Conservation (phyloP, 64 coral and sea anemone genomes). For the Porites australiensis region DNA sequence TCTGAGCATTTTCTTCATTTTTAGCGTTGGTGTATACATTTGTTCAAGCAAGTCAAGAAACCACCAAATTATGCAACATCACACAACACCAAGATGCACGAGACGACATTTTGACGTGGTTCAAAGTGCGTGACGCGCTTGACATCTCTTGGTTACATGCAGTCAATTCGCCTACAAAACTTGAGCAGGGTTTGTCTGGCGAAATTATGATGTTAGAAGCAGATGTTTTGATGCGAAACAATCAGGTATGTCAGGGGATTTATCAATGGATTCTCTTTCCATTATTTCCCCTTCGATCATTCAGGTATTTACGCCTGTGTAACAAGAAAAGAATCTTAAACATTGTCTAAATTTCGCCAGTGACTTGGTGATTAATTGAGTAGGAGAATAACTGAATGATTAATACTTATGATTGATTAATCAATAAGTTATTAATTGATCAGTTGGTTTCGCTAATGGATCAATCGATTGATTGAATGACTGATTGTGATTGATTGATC, state of each 20-base stretch:
- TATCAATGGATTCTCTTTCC: neutral
- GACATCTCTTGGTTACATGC: conserved; percentile 82
- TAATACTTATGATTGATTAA: no score
- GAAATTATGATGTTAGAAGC: conserved; percentile 81
- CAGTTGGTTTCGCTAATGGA: no score
- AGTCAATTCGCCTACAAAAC: conserved; percentile 52
- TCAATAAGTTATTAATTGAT: no score
- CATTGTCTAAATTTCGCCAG: no score
- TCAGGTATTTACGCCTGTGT: no score
- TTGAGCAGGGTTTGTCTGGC: conserved; percentile 52
- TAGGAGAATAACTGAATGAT: no score
- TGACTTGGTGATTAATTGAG: no score
- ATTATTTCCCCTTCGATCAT: no score
- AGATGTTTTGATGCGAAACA: conserved; percentile 73
- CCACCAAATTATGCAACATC: neutral
- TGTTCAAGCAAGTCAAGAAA: neutral
- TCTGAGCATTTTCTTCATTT: neutral
- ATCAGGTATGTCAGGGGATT: neutral
- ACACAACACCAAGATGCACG: neutral
- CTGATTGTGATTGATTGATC: no score
- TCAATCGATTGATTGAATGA: no score
- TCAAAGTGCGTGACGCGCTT: conserved; percentile 5
- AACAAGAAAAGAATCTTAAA: no score
- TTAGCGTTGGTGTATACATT: neutral
- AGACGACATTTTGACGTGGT: neutral